These are phyloP conservation scores for Oreochromis spilurus DNA, from an alignment of 2,113 vertebrate genomes.

Conservation along the genomic window DNA sequence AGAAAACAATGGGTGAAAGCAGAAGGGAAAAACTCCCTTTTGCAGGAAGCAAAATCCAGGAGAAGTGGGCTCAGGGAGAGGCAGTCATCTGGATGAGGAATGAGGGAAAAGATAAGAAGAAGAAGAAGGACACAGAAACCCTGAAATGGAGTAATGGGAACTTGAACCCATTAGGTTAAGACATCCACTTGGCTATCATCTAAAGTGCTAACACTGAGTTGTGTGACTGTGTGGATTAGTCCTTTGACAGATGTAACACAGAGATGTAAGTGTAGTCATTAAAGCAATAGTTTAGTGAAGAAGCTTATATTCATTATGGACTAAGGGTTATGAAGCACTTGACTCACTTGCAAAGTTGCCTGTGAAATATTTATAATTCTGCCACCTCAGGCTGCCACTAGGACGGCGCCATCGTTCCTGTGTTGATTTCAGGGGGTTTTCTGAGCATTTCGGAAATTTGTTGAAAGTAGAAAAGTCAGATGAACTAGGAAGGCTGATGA, in stretches of 20 bases:
- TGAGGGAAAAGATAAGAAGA: background rate
- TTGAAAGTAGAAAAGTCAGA: background rate
- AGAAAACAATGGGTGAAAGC: background rate
- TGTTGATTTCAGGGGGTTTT: background rate
- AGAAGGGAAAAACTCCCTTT: background rate
- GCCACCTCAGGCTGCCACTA: background rate
- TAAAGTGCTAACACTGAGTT: background rate
- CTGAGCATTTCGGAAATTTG: background rate
- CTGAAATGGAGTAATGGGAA: background rate
- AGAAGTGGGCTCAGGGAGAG: background rate
- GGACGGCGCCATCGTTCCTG: background rate
- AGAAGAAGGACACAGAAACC: background rate
- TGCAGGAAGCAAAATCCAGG: background rate
- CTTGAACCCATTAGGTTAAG: background rate
- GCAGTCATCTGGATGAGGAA: background rate
- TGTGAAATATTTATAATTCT: background rate
- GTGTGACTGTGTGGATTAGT: slow-evolving; percentile 14
- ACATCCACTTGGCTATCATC: background rate
- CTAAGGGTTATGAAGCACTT: background rate
- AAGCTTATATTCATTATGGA: slow-evolving; percentile 22
- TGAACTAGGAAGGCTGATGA: background rate
- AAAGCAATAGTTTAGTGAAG: slow-evolving; percentile 3
- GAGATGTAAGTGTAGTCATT: slow-evolving; percentile 20
- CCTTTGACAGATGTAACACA: background rate
- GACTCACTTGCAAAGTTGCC: background rate